A percentile compares a stretch with the other conserved stretches of the same genome.
Evolutionary conservation across 2,113 vertebrate genomes (phyloP).

Genomic region (Gracilinanus agilis): DNA sequence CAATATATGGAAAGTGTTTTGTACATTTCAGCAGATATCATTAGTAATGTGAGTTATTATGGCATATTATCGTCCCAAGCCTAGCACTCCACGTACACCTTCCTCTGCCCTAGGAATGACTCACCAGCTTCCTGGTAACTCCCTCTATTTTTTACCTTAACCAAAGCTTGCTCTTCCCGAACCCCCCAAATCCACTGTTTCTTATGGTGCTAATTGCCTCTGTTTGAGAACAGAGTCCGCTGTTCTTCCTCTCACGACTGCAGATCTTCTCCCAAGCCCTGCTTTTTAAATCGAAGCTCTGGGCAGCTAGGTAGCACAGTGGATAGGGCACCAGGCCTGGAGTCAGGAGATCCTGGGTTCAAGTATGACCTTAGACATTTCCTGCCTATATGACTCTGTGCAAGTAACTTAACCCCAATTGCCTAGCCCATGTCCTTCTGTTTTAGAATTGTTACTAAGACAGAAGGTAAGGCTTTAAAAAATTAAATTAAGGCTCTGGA

Average conservation of each 20-base stretch:
- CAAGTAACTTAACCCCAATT: no score
- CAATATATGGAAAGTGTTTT: background rate
- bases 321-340: no score
- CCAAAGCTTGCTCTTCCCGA: background rate
- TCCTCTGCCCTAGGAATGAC: background rate
- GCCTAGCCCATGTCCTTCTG: no score
- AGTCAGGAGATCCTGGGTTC: no score
- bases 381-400: no score
- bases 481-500: background rate
- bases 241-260: background rate
- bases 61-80: background rate
- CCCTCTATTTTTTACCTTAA: background rate
- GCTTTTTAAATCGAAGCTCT: background rate
- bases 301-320: background rate
- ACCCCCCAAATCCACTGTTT: background rate
- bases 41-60: background rate
- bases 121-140: background rate
- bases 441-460: no score
- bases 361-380: no score
- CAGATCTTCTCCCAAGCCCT: background rate
- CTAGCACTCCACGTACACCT: background rate
- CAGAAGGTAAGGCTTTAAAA: no score
- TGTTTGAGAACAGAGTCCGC: background rate
- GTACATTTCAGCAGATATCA: background rate
- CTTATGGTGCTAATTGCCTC: background rate